These are phyloP conservation scores for Odontophorus gujanensis DNA, from an alignment of 2,113 vertebrate species.

Conservation along the genomic window DNA sequence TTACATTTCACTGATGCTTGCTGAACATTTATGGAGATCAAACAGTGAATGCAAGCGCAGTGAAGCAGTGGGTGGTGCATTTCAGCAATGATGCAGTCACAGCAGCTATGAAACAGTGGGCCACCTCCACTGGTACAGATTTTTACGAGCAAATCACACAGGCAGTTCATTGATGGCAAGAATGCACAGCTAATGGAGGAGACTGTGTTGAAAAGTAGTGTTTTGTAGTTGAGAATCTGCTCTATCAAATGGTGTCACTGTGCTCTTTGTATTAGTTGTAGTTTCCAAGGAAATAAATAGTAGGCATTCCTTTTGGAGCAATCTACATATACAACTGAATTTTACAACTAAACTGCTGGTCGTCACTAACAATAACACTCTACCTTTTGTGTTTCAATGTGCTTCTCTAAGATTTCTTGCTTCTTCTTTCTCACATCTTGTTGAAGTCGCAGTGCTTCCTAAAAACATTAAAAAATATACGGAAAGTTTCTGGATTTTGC, in stretches of 20 bases:
- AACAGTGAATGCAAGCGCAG: background rate
- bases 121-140: background rate
- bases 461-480: conserved; percentile 38
- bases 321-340: background rate
- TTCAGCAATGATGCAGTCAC: background rate
- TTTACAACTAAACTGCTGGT: background rate
- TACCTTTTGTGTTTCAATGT: conserved; percentile 99
- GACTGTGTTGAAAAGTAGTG: no score
- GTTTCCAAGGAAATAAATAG: background rate
- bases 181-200: background rate
- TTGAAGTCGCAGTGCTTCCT: conserved; percentile 94
- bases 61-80: background rate
- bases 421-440: conserved; percentile 98
- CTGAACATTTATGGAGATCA: background rate
- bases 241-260: no score
- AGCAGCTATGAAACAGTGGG: background rate
- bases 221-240: no score
- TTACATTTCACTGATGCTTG: no score
- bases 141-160: background rate
- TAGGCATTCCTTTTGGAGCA: background rate
- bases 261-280: background rate
- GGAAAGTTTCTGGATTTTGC: conserved; percentile 41
- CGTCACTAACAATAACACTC: background rate
- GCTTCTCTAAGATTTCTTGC: conserved; percentile 97
- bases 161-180: background rate